Percentiles rank a stretch among this genome's conserved stretches.
These are phyloP conservation scores for Ormyrus thymus DNA, from an alignment of 2,888 invertebrate genomes.

Conservation along the genomic window DNA sequence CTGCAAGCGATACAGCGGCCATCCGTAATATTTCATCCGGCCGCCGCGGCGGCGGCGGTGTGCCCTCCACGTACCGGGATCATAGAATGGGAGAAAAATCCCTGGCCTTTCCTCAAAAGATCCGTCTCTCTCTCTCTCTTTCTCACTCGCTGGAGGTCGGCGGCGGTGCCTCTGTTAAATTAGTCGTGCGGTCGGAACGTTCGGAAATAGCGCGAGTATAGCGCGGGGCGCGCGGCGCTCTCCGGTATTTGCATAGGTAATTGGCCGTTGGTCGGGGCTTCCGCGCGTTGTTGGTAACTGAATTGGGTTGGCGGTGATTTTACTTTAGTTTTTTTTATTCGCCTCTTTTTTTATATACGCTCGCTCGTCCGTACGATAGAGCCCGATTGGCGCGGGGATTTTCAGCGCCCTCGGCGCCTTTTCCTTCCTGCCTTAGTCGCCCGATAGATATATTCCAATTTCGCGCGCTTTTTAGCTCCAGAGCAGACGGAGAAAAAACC, in stretches of 20 bases:
- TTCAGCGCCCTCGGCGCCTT: neutral
- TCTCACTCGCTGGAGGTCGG: neutral
- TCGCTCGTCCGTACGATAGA: neutral
- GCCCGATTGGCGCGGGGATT: neutral
- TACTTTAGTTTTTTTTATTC: conserved; percentile 48
- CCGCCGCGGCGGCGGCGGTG: too few species aligned
- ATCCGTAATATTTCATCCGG: too few species aligned
- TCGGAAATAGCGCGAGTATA: conserved; percentile 38
- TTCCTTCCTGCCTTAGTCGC: neutral
- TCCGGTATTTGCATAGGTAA: conserved; percentile 67
- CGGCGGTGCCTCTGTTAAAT: conserved; percentile 25
- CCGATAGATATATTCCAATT: conserved; percentile 23
- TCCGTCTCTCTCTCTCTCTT: neutral
- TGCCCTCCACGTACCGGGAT: neutral
- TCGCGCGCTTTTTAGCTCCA: conserved; percentile 18
- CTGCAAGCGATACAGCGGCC: too few species aligned
- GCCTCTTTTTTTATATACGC: neutral
- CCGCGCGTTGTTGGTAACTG: conserved; percentile 62
- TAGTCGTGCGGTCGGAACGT: conserved; percentile 40
- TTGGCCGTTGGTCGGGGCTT: conserved; percentile 59
- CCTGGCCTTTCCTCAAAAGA: neutral
- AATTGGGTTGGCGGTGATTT: conserved; percentile 65
- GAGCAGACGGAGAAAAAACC: neutral
- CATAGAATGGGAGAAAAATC: conserved; percentile 10
- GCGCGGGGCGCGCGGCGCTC: neutral